phyloP scores from a whole-genome alignment of 2,113 vertebrate genomes.

The Cheilinus undulatus region DNA sequence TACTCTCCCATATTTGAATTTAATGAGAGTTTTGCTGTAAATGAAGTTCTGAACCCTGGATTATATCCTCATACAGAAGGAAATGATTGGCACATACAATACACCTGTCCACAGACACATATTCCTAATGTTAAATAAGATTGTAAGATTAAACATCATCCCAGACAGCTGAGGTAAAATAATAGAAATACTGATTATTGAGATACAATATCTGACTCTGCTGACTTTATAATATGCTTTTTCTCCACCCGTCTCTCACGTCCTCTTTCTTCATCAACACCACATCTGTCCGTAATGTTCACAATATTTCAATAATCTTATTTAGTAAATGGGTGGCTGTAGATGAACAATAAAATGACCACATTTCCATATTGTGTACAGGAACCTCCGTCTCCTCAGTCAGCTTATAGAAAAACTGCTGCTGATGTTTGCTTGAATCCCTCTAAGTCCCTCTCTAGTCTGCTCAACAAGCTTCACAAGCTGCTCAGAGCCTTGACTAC shows the following conservation, averaged over 20 bases:
- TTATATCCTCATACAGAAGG: neutral
- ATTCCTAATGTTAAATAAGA: too few relatives aligned
- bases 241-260: neutral
- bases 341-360: constrained; percentile 19
- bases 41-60: neutral
- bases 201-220: neutral
- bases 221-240: neutral
- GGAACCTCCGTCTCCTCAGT: constrained; percentile 25
- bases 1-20: neutral
- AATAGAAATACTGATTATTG: too few relatives aligned
- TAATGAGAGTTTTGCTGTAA: neutral
- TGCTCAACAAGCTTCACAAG: constrained; percentile 38
- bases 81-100: neutral
- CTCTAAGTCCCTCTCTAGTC: constrained; percentile 38
- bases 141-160: neutral
- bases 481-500: constrained; percentile 35
- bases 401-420: constrained; percentile 48
- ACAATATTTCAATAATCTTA: neutral
- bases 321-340: neutral
- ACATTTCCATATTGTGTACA: constrained; percentile 30
- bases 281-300: constrained; percentile 6
- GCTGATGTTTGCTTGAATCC: constrained; percentile 56
- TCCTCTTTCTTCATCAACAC: constrained; percentile 18
- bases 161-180: neutral
- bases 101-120: too few relatives aligned